A percentile compares a stretch with the other conserved stretches of the same genome.
Evolutionary conservation across 2,113 vertebrate species (phyloP).

Genomic region (Rhinogobius similis): DNA sequence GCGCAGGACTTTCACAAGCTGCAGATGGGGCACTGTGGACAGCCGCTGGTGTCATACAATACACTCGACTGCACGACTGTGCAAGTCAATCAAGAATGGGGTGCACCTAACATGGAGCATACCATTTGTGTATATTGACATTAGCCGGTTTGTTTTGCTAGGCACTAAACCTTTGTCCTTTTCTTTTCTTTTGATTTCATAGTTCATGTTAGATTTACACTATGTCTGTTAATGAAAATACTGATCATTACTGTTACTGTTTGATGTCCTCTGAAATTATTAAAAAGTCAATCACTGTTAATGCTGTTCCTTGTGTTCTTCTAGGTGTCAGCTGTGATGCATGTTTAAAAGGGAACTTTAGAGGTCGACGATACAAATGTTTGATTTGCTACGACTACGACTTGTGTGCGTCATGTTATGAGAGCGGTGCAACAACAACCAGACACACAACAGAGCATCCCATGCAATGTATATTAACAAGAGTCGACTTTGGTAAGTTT

Average conservation of each 20-base stretch:
- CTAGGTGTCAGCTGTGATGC: slow-evolving; percentile 99
- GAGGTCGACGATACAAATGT: slow-evolving; percentile 98
- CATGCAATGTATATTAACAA: slow-evolving; percentile 99
- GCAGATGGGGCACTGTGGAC: slow-evolving; percentile 32
- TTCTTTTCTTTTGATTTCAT: not conserved
- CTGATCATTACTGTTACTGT: not conserved
- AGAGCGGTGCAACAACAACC: slow-evolving; percentile 96
- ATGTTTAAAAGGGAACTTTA: slow-evolving; percentile 99
- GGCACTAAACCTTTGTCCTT: not conserved
- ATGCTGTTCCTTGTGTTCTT: slow-evolving; percentile 46
- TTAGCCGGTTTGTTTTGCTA: no score
- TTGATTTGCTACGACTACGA: slow-evolving; percentile 99
- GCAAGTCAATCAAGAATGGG: slow-evolving; percentile 49
- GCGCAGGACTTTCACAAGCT: not conserved
- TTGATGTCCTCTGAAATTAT: not conserved
- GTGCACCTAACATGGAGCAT: not conserved
- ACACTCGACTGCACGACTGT: slow-evolving; percentile 51
- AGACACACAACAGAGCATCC: slow-evolving; percentile 99
- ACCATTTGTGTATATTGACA: not conserved
- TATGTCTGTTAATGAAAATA: not conserved
- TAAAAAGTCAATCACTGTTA: not conserved
- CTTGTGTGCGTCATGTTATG: slow-evolving; percentile 97
- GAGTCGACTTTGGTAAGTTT: slow-evolving; percentile 96
- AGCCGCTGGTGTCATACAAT: slow-evolving; percentile 38
- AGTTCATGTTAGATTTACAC: not conserved